These are phyloP conservation scores for Cremastinae sp. DNA, from an alignment of 2,888 invertebrate species.

Conservation along the genomic window DNA sequence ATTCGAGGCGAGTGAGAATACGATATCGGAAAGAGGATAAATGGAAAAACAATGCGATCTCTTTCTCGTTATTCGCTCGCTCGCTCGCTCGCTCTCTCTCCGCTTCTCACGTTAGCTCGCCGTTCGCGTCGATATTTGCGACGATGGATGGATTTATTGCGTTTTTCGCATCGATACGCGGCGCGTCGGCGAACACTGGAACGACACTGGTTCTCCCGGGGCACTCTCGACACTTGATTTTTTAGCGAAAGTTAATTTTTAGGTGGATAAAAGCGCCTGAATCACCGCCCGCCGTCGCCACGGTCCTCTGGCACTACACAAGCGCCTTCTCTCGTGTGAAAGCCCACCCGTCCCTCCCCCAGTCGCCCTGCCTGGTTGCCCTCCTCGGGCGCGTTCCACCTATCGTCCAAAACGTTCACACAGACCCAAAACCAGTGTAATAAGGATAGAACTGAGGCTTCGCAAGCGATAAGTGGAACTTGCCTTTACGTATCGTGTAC, in stretches of 20 bases:
- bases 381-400: no score
- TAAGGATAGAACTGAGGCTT: no score
- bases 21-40: background rate
- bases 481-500: no score
- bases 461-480: no score
- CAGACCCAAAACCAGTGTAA: no score
- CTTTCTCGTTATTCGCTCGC: constrained; percentile 38
- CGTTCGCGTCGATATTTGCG: constrained; percentile 34
- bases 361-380: background rate
- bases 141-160: constrained; percentile 47
- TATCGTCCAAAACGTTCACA: no score
- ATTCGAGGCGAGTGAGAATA: background rate
- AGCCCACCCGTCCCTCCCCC: constrained; percentile 18
- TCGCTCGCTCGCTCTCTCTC: background rate
- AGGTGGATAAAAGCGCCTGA: constrained; percentile 68
- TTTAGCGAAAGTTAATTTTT: constrained; percentile 39
- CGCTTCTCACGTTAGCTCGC: constrained; percentile 22
- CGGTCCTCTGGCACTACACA: constrained; percentile 69
- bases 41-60: constrained; percentile 25
- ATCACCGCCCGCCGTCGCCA: constrained; percentile 73
- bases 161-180: background rate
- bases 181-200: background rate
- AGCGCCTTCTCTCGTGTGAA: constrained; percentile 61
- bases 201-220: background rate
- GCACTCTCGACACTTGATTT: background rate